These are phyloP conservation scores for Cerastoderma edule DNA, from an alignment of 2,888 invertebrate genomes.

Conservation along the genomic window DNA sequence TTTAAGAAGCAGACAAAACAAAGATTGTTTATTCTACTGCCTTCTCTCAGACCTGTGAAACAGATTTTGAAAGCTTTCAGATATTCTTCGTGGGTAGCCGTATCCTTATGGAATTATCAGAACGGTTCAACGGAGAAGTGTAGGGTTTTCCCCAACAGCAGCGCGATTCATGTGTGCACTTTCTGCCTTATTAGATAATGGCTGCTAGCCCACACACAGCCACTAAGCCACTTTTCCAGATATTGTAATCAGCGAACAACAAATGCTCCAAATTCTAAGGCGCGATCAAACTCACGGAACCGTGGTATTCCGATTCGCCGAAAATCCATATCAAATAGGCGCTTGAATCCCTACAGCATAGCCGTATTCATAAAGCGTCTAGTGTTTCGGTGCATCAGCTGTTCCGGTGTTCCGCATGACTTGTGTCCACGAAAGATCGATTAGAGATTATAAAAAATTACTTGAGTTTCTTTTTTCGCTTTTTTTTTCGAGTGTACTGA, in stretches of 20 bases:
- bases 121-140: no score
- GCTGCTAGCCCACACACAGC: slow-evolving; percentile 13
- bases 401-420: slow-evolving; percentile 20
- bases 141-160: no score
- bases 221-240: background rate
- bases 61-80: no score
- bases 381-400: slow-evolving; percentile 36
- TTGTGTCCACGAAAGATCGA: slow-evolving; percentile 21
- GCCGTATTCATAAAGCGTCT: slow-evolving; percentile 23
- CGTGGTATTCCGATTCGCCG: slow-evolving; percentile 24
- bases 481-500: slow-evolving; percentile 9
- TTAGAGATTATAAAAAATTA: slow-evolving; percentile 15
- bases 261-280: slow-evolving; percentile 18
- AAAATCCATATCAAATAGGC: slow-evolving; percentile 26
- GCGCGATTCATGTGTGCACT: no score
- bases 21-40: no score
- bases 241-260: slow-evolving; percentile 14
- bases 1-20: no score
- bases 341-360: slow-evolving; percentile 25
- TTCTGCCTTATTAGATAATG: slow-evolving; percentile 17
- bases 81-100: no score
- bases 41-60: no score
- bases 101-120: no score
- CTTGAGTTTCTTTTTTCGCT: background rate
- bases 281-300: slow-evolving; percentile 12